Evolutionary conservation across 2,113 vertebrate species (phyloP).

Genomic region (Lontra canadensis): DNA sequence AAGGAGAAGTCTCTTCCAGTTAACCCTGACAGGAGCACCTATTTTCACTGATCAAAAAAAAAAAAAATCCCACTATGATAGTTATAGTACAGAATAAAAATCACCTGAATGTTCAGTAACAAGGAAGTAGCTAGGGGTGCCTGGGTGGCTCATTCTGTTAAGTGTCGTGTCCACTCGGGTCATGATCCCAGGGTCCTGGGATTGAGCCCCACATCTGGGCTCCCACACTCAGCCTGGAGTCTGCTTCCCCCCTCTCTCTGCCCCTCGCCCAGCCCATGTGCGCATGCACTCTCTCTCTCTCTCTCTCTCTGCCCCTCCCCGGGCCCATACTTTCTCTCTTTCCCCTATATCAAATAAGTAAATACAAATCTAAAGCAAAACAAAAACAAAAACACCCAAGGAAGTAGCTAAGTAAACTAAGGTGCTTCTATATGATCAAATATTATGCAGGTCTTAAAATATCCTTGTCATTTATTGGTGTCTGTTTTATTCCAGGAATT

Average conservation of each 20-base stretch:
- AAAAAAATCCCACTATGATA: conserved; percentile 7
- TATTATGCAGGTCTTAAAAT: background rate
- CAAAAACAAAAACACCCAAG: background rate
- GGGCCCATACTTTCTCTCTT: too few relatives aligned
- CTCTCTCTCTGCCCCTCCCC: too few relatives aligned
- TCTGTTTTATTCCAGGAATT: background rate
- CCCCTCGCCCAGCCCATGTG: too few relatives aligned
- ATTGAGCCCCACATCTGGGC: rapidly evolving
- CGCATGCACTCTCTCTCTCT: too few relatives aligned
- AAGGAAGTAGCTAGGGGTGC: background rate
- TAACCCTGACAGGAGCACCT: background rate
- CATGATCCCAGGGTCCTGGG: background rate
- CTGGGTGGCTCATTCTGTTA: background rate
- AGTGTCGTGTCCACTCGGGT: background rate
- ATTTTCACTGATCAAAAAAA: background rate
- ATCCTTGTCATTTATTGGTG: background rate
- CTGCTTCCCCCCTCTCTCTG: too few relatives aligned
- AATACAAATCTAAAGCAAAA: background rate
- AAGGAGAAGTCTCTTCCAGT: background rate
- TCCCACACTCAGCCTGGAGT: background rate
- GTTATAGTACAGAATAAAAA: background rate
- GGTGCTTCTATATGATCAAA: background rate
- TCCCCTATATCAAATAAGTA: background rate
- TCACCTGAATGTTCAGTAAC: background rate
- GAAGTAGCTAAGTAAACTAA: background rate